Percentiles rank a stretch among this genome's conserved stretches.
phyloP scores from a whole-genome alignment of 1,140 invertebrate species.

The Drosophila persimilis region DNA sequence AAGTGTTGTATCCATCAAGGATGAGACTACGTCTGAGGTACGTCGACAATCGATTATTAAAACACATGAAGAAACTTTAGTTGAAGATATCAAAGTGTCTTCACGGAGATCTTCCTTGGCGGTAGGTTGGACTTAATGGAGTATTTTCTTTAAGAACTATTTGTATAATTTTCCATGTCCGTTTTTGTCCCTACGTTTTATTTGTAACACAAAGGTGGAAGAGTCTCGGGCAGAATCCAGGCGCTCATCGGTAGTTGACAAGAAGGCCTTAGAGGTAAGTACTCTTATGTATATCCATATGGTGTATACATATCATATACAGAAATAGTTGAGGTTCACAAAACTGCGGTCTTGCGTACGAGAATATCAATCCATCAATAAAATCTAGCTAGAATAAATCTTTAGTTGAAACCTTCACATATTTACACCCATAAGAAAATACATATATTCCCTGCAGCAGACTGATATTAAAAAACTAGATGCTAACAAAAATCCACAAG shows the following conservation, averaged over 20 bases:
- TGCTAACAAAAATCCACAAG: constrained; percentile 64
- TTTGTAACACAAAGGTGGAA: constrained; percentile 74
- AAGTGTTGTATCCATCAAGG: constrained; percentile 66
- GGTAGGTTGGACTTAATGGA: constrained; percentile 50
- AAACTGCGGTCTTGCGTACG: background rate
- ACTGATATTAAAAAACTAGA: constrained; percentile 61
- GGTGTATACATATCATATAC: background rate
- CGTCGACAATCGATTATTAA: constrained; percentile 66
- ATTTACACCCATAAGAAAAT: constrained; percentile 22
- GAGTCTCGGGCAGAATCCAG: constrained; percentile 86
- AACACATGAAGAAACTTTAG: constrained; percentile 62
- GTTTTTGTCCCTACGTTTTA: background rate
- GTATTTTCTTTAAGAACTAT: background rate
- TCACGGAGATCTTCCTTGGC: constrained; percentile 65
- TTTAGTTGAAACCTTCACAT: background rate
- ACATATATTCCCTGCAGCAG: constrained; percentile 41
- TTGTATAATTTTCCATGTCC: background rate
- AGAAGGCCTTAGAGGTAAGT: constrained; percentile 85
- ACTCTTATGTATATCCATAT: background rate
- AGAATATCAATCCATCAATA: background rate
- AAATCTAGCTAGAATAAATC: constrained; percentile 1
- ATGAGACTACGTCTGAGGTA: constrained; percentile 54
- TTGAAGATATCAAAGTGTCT: constrained; percentile 80
- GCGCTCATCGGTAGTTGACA: constrained; percentile 86
- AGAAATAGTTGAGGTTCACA: too few species aligned